A percentile compares a stretch with the other conserved stretches of the same genome.
phyloP scores from a whole-genome alignment of 1,140 invertebrate genomes.

The Ceratitis capitata region DNA sequence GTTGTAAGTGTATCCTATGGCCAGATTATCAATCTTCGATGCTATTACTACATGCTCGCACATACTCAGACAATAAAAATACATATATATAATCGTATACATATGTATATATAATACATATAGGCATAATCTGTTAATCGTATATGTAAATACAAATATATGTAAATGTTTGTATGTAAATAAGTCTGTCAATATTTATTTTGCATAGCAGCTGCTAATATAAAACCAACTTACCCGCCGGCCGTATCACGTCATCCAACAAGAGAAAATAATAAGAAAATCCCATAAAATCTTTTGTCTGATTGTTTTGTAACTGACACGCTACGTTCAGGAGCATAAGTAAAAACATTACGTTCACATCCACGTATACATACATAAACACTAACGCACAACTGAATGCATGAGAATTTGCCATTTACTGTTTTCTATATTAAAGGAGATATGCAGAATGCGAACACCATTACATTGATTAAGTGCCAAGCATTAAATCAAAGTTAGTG shows the following conservation, averaged over 20 bases:
- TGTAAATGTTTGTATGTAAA: background rate
- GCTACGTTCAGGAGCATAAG: background rate
- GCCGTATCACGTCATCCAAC: background rate
- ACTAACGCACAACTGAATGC: background rate
- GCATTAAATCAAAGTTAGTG: constrained; percentile 64
- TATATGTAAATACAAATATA: background rate
- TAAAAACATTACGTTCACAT: constrained; percentile 46
- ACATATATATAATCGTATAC: background rate
- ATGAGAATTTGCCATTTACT: background rate
- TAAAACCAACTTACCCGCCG: background rate
- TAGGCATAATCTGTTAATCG: background rate
- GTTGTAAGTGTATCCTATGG: background rate
- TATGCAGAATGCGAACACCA: constrained; percentile 49
- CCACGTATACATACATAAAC: background rate
- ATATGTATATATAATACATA: background rate
- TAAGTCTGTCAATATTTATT: background rate
- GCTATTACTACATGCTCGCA: background rate
- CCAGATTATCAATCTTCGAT: constrained; percentile 4
- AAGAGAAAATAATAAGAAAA: constrained; percentile 40
- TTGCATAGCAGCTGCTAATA: background rate
- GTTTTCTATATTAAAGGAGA: constrained; percentile 57
- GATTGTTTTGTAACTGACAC: constrained; percentile 59
- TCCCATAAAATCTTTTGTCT: constrained; percentile 51
- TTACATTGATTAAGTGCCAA: constrained; percentile 39
- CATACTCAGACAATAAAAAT: constrained; percentile 19